Conservation (phyloP, 2,888 invertebrate species). For the Noctua pronuba region DNA sequence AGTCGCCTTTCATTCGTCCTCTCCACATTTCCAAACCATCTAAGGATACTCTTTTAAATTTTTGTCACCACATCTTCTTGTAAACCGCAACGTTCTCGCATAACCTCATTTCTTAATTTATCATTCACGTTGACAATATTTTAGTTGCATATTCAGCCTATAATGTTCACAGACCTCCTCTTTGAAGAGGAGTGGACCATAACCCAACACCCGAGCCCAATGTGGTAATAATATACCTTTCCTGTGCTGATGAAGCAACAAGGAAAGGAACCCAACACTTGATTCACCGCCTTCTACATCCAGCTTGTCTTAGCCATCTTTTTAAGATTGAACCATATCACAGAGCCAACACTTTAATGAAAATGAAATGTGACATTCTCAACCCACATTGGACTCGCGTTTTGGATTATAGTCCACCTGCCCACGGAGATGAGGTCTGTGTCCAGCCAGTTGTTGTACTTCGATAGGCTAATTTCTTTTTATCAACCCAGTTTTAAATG, state of each 20-base stretch:
- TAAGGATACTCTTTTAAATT: not conserved
- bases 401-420: too few species aligned
- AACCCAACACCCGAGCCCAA: too few species aligned
- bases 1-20: not conserved
- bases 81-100: not conserved
- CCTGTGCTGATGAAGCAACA: too few species aligned
- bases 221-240: too few species aligned
- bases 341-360: too few species aligned
- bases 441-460: not conserved
- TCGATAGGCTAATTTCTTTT: not conserved
- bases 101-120: not conserved
- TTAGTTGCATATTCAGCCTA: not conserved
- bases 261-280: too few species aligned
- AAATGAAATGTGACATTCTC: too few species aligned
- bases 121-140: not conserved
- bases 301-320: too few species aligned
- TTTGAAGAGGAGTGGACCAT: not conserved
- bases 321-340: too few species aligned
- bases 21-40: not conserved
- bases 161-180: not conserved
- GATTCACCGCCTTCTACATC: too few species aligned
- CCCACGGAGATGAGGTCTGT: too few species aligned
- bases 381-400: too few species aligned
- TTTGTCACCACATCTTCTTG: not conserved
- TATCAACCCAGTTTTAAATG: not conserved